Conservation (phyloP, 2,113 vertebrate species). For the Mohoua ochrocephala region DNA sequence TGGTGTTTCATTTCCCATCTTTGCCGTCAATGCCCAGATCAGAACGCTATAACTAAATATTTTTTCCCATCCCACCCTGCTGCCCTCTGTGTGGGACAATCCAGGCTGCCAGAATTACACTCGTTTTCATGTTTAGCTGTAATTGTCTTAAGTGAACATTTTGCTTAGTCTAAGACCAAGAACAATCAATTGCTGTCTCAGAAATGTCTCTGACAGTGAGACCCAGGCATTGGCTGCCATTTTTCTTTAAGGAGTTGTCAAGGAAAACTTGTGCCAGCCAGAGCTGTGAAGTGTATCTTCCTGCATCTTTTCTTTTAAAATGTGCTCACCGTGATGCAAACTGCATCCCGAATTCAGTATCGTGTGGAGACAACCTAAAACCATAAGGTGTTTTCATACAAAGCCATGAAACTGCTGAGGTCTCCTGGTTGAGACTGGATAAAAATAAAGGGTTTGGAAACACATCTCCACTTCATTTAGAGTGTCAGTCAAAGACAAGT, state of each 20-base stretch:
- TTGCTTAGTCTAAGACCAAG: not conserved
- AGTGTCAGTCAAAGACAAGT: not conserved
- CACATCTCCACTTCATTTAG: not conserved
- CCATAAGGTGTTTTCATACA: rapidly evolving
- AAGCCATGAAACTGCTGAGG: not conserved
- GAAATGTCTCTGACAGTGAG: not conserved
- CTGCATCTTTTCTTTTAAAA: not conserved
- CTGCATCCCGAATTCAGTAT: not conserved
- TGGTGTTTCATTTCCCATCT: not conserved
- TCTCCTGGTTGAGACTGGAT: not conserved
- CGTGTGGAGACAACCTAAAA: not conserved
- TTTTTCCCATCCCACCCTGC: not conserved
- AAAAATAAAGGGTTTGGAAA: not conserved
- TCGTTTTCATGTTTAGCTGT: not conserved
- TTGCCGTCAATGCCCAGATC: not conserved
- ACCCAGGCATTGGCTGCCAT: not conserved
- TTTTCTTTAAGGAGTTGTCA: not conserved
- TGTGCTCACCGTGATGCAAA: not conserved
- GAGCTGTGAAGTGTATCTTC: not conserved
- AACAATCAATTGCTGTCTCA: not conserved
- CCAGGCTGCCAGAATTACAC: not conserved
- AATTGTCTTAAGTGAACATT: not conserved
- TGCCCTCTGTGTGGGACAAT: not conserved
- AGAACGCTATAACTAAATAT: not conserved
- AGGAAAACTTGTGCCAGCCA: not conserved